These are phyloP conservation scores for Mellilla xanthometata DNA, from an alignment of 2,888 invertebrate genomes.

Conservation along the genomic window DNA sequence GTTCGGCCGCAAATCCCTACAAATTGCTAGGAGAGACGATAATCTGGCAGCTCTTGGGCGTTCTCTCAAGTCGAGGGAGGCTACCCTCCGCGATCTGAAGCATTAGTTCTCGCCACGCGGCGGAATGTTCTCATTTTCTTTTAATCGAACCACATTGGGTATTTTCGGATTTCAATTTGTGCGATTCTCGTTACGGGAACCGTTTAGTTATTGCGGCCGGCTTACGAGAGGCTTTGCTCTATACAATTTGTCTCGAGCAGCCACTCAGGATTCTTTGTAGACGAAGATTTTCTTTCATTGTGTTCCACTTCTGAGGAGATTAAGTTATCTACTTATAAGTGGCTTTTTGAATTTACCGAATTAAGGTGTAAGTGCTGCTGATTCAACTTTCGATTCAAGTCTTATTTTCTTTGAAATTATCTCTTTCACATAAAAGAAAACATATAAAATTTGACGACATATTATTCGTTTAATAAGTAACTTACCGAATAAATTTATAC, in stretches of 20 bases:
- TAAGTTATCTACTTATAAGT: not conserved
- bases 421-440: too few species aligned
- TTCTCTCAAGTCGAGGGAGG: slow-evolving; percentile 37
- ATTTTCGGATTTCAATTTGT: slow-evolving; percentile 59
- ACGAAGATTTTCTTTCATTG: slow-evolving; percentile 10
- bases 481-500: not conserved
- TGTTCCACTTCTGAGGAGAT: not conserved
- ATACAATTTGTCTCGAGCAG: slow-evolving; percentile 34
- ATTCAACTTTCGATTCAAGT: too few species aligned
- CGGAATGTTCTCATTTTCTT: slow-evolving; percentile 64
- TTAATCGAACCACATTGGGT: slow-evolving; percentile 55
- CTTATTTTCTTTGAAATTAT: too few species aligned
- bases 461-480: too few species aligned
- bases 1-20: slow-evolving; percentile 68
- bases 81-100: slow-evolving; percentile 39
- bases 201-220: slow-evolving; percentile 41
- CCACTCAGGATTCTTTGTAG: slow-evolving; percentile 27
- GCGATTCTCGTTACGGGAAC: slow-evolving; percentile 44
- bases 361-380: too few species aligned
- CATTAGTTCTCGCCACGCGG: slow-evolving; percentile 56
- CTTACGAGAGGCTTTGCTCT: slow-evolving; percentile 31
- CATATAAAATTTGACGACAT: too few species aligned
- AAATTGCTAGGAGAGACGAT: slow-evolving; percentile 69
- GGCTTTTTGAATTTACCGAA: too few species aligned
- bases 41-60: slow-evolving; percentile 62